Evolutionary conservation across 2,113 vertebrate species (phyloP).

Genomic region (Apteryx mantelli): DNA sequence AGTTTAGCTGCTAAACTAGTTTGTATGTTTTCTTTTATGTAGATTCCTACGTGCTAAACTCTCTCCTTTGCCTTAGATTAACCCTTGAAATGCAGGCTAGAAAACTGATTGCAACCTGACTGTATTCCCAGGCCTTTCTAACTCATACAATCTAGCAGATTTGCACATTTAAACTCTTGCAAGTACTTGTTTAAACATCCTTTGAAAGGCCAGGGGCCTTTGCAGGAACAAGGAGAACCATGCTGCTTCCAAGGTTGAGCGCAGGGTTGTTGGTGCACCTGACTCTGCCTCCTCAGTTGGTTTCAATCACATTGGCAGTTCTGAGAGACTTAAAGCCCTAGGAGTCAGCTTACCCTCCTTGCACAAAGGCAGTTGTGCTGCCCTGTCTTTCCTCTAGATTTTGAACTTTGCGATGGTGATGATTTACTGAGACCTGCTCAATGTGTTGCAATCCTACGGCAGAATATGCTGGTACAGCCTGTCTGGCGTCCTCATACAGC

Average conservation of each 20-base stretch:
- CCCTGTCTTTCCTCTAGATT: accelerated
- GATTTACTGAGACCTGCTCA: neutral
- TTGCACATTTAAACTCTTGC: neutral
- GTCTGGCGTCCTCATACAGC: accelerated
- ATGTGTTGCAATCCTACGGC: accelerated
- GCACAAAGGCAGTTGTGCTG: accelerated
- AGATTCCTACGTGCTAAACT: neutral
- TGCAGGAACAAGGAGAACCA: neutral
- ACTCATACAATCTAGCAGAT: neutral
- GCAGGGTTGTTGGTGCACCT: neutral
- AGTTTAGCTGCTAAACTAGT: neutral
- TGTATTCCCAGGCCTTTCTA: neutral
- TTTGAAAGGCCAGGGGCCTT: neutral
- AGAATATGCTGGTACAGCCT: neutral
- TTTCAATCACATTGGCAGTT: neutral
- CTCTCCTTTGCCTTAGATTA: neutral
- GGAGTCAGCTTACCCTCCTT: accelerated
- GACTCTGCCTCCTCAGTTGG: neutral
- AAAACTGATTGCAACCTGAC: neutral
- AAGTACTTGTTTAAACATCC: neutral
- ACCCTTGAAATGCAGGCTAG: no score
- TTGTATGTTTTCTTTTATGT: neutral
- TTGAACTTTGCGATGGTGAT: neutral
- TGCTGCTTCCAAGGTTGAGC: neutral
- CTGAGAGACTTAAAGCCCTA: neutral